Conservation (phyloP, 2,888 invertebrate genomes). For the Creontiades dilutus region DNA sequence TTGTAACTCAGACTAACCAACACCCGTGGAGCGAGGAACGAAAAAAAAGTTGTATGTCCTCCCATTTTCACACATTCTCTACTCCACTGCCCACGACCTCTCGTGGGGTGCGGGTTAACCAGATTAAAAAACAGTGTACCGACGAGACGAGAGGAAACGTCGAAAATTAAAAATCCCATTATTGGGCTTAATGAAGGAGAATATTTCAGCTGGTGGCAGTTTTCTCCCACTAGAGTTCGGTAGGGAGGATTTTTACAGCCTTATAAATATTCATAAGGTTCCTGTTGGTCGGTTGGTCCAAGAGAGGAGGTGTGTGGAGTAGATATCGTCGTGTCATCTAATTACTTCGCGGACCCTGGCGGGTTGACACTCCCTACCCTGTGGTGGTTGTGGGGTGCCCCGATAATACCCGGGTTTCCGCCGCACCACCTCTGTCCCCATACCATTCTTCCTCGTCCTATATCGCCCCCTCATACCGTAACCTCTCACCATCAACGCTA, state of each 20-base stretch:
- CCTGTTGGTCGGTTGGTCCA: conserved; percentile 17
- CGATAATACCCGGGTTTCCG: conserved; percentile 46
- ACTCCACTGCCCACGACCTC: conserved; percentile 6
- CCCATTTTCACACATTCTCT: conserved; percentile 28
- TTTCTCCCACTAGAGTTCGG: conserved; percentile 46
- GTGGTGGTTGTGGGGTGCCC: not conserved
- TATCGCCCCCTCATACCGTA: not conserved
- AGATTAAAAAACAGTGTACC: conserved; percentile 42
- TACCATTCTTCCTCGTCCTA: not conserved
- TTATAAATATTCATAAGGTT: conserved; percentile 68
- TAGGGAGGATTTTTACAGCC: conserved; percentile 66
- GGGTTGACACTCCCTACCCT: not conserved
- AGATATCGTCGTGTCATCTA: conserved; percentile 65
- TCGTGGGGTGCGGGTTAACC: not conserved
- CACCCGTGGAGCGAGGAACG: not conserved
- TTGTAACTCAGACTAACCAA: conserved; percentile 55
- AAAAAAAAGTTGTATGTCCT: conserved; percentile 55
- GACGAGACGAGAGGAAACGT: conserved; percentile 23
- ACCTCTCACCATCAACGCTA: not conserved
- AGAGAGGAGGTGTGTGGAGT: not conserved
- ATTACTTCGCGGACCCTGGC: conserved; percentile 65
- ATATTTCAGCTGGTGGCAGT: conserved; percentile 57
- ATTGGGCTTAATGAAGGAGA: conserved; percentile 68
- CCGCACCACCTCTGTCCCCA: not conserved
- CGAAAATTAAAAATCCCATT: conserved; percentile 71